Conservation (phyloP, 2,888 invertebrate genomes). For the Netelia virgata region DNA sequence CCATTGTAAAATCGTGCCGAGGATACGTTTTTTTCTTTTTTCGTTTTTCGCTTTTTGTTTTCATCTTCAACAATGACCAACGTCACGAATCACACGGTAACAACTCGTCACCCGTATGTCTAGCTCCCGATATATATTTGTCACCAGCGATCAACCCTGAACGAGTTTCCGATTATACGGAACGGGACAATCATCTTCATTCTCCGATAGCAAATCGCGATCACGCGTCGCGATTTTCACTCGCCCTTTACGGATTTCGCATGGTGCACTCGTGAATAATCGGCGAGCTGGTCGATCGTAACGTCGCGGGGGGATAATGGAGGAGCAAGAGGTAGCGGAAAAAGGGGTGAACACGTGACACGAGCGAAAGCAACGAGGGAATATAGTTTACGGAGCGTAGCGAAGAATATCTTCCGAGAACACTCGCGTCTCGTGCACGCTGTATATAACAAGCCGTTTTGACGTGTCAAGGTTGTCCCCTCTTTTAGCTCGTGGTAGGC, state of each 20-base stretch:
- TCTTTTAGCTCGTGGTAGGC: not conserved
- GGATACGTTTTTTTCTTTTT: constrained; percentile 9
- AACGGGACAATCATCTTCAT: constrained; percentile 15
- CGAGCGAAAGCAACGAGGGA: not conserved
- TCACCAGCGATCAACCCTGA: constrained; percentile 41
- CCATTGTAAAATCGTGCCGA: constrained; percentile 43
- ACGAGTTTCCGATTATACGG: constrained; percentile 39
- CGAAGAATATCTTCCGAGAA: constrained; percentile 27
- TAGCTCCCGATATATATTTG: constrained; percentile 2
- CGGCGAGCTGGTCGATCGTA: too few species aligned
- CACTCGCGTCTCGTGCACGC: not conserved
- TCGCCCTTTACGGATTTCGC: too few species aligned
- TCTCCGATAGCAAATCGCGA: constrained; percentile 38
- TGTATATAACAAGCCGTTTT: not conserved
- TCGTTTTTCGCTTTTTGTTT: constrained; percentile 22
- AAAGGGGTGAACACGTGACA: constrained; percentile 6
- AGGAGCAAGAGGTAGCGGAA: not conserved
- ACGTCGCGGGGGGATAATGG: not conserved
- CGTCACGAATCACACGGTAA: constrained; percentile 45
- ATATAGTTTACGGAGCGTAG: constrained; percentile 4
- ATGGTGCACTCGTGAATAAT: too few species aligned
- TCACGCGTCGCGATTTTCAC: too few species aligned
- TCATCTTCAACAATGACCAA: constrained; percentile 49
- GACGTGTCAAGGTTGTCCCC: constrained; percentile 57
- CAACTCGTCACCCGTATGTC: constrained; percentile 31